A percentile compares a stretch with the other conserved stretches of the same genome.
Conservation (phyloP, 2,113 vertebrate species). For the Gambusia holbrooki region DNA sequence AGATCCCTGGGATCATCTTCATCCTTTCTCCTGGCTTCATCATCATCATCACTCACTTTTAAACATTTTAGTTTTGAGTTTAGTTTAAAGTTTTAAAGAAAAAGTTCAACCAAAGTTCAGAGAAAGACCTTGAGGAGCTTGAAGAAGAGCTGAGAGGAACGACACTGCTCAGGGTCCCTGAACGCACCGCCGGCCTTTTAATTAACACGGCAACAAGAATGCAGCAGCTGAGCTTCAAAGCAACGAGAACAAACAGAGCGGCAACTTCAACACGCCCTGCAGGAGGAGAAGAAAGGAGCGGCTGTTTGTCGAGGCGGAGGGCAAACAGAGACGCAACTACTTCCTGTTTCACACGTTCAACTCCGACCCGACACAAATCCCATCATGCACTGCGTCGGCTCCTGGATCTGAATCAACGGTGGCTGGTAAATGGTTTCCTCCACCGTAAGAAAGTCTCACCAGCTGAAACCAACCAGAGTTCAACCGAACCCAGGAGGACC, state of each 20-base stretch:
- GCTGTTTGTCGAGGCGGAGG: too few species aligned
- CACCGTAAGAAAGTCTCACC: too few species aligned
- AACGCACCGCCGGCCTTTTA: constrained; percentile 32
- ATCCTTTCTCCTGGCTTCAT: not conserved
- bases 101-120: not conserved
- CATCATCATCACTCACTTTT: too few species aligned
- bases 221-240: constrained; percentile 70
- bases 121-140: not conserved
- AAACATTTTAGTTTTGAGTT: not conserved
- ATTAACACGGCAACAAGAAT: constrained; percentile 67
- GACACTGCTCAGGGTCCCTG: not conserved
- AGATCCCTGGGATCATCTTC: not conserved
- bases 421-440: too few species aligned
- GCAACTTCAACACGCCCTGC: not conserved
- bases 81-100: not conserved
- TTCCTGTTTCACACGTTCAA: not conserved
- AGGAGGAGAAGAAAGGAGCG: not conserved
- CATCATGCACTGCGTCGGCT: too few species aligned
- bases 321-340: constrained; percentile 15
- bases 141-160: not conserved
- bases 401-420: too few species aligned
- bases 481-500: too few species aligned
- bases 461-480: too few species aligned
- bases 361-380: too few species aligned
- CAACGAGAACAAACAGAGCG: constrained; percentile 51